Percentiles rank a stretch among this genome's conserved stretches.
These are phyloP conservation scores for Eunapius fragilis DNA, from an alignment of 37 sponge, comb jelly and placozoan genomes.

Conservation along the genomic window DNA sequence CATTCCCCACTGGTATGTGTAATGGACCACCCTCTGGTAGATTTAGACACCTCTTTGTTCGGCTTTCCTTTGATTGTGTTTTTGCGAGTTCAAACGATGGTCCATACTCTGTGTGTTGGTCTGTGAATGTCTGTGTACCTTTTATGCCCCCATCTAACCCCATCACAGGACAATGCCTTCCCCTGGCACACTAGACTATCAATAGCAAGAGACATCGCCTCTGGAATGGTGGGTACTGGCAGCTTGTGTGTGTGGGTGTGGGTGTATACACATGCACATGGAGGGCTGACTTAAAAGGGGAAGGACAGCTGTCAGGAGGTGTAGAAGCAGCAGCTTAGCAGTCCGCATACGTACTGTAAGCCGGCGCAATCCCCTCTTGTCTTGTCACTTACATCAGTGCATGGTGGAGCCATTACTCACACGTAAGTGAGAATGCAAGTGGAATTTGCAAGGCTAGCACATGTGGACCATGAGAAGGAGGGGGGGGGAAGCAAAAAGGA, in stretches of 20 bases:
- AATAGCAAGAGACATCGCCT: constrained; percentile 86
- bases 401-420: too few species aligned
- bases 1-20: not conserved
- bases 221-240: constrained; percentile 80
- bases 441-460: not conserved
- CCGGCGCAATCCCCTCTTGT: too few species aligned
- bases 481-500: not conserved
- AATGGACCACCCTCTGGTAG: not conserved
- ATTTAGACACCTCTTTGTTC: not conserved
- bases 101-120: not conserved
- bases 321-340: too few species aligned
- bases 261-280: not conserved
- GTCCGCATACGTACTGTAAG: too few species aligned
- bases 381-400: too few species aligned
- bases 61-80: not conserved
- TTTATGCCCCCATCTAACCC: not conserved
- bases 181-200: constrained; percentile 48
- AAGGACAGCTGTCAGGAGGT: too few species aligned
- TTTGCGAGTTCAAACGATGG: not conserved
- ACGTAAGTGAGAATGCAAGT: too few species aligned
- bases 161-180: constrained; percentile 7
- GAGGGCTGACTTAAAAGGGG: too few species aligned
- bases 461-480: not conserved
- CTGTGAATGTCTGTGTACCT: not conserved
- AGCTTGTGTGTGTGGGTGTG: not conserved